phyloP scores from a whole-genome alignment of 1,140 invertebrate genomes.

The Metopolophium dirhodum region DNA sequence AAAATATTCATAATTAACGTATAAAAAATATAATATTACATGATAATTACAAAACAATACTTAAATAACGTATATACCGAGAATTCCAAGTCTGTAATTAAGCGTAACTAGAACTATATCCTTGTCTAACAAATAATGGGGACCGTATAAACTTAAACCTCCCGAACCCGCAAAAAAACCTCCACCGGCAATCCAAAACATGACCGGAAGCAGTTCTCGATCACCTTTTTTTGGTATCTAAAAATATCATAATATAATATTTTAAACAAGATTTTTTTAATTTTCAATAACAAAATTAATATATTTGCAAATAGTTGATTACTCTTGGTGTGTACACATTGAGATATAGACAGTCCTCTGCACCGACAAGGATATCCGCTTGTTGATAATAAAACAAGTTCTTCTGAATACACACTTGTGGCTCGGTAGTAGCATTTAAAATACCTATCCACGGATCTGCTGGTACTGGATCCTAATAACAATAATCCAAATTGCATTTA shows the following conservation, averaged over 20 bases:
- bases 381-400: background rate
- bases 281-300: background rate
- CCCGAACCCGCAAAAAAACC: slow-evolving; percentile 67
- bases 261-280: background rate
- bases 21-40: background rate
- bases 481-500: too few species aligned
- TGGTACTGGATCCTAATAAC: slow-evolving; percentile 45
- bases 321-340: slow-evolving; percentile 61
- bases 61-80: slow-evolving; percentile 57
- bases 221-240: background rate
- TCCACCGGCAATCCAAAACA: slow-evolving; percentile 73
- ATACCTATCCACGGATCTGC: slow-evolving; percentile 43
- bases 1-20: background rate
- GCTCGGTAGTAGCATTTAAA: slow-evolving; percentile 55
- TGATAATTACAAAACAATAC: too few species aligned
- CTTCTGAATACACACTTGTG: slow-evolving; percentile 49
- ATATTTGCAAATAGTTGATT: background rate
- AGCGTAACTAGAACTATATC: slow-evolving; percentile 69
- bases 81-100: slow-evolving; percentile 70
- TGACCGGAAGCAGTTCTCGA: slow-evolving; percentile 64
- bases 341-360: slow-evolving; percentile 60
- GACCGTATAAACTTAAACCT: slow-evolving; percentile 65
- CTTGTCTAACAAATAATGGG: slow-evolving; percentile 67
- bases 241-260: background rate
- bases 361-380: background rate